A percentile compares a stretch with the other conserved stretches of the same genome.
These are phyloP conservation scores for Ichneumoninae sp. DNA, from an alignment of 2,888 invertebrate genomes.

Conservation along the genomic window DNA sequence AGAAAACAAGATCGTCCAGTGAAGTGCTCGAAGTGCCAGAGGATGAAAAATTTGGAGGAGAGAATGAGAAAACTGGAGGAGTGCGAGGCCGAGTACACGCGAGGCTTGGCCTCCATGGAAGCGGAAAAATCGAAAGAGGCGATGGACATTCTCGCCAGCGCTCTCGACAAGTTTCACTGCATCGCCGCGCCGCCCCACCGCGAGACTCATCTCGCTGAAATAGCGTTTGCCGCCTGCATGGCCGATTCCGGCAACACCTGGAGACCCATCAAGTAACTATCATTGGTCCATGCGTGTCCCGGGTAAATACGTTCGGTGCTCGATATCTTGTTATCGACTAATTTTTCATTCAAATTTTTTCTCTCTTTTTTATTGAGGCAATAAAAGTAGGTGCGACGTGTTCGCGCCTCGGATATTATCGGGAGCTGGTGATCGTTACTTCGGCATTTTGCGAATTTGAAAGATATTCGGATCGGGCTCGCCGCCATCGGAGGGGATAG, in stretches of 20 bases:
- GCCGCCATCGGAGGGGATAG: background rate
- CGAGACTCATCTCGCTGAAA: conserved; percentile 89
- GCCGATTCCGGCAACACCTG: conserved; percentile 86
- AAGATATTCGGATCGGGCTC: background rate
- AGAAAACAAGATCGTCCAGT: conserved; percentile 80
- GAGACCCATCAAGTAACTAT: conserved; percentile 55
- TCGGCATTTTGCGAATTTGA: background rate
- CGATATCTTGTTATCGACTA: background rate
- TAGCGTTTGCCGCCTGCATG: conserved; percentile 88
- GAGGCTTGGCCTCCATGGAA: conserved; percentile 85
- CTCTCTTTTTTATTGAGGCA: no score
- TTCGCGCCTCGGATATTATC: no score
- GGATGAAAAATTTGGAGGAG: conserved; percentile 84
- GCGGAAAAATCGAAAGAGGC: conserved; percentile 86
- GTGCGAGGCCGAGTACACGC: conserved; percentile 85
- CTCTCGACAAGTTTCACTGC: conserved; percentile 87
- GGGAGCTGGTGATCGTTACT: no score
- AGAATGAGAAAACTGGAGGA: conserved; percentile 83
- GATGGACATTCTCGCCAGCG: conserved; percentile 85
- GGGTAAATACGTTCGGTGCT: background rate
- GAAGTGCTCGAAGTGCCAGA: conserved; percentile 86
- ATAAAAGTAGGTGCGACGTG: no score
- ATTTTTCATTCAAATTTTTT: background rate
- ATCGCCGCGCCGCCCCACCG: conserved; percentile 88
- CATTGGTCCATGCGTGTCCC: background rate